Evolutionary conservation across 2,113 vertebrate genomes (phyloP), one percentile per base, ranked within the genome.

Genomic region (Orcinus orca): DNA sequence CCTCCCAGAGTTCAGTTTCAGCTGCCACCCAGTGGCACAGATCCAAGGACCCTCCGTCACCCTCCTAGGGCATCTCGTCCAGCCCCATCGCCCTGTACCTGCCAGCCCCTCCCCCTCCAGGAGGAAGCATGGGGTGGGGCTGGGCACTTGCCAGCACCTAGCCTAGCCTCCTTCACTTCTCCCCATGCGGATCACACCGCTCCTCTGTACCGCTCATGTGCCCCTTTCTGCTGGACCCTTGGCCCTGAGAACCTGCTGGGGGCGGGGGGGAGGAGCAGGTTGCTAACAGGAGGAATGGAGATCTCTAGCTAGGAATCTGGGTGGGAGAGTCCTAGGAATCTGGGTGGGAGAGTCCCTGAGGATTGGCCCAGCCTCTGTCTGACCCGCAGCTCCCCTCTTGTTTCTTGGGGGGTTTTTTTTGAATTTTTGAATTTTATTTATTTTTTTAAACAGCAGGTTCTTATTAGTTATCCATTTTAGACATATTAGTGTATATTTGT

Each of bases 21-120:
- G 71, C 90, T 97, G 97, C 95, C 81, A 88, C 94, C 50, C 36
- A 91, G 93, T 95, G 97, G 84, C 92, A 84, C 62, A 76, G 74
- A 96, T 71, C 71, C 2, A 18, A 73, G 50, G 55, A 62, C 55
- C n/a, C 1, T 5, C 15, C 31, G 20, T 83, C 23, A 47, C 23
- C 62, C 29, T 74, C 8, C 1, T 26, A 84, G 90, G 87, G 44
- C 88, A 83, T 17, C 58, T 85, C 87, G 81, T 93, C 81, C 58
- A 97, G 55, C 73, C 58, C 44, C 44, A 62, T 41, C 90, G 31
- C 74, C 74, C 41, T 67, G 36, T 33, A 68, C 13, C 68, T 90
- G 50, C 73, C 71, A 50, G 21, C 23, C 36, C 55, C 23, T 67
- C 36, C 58, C 29, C 53, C 47, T 38, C 26, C 13, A 18, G 63